Conservation (phyloP, 2,797 vertebrate genomes). For the Phalloptychus januarius region DNA sequence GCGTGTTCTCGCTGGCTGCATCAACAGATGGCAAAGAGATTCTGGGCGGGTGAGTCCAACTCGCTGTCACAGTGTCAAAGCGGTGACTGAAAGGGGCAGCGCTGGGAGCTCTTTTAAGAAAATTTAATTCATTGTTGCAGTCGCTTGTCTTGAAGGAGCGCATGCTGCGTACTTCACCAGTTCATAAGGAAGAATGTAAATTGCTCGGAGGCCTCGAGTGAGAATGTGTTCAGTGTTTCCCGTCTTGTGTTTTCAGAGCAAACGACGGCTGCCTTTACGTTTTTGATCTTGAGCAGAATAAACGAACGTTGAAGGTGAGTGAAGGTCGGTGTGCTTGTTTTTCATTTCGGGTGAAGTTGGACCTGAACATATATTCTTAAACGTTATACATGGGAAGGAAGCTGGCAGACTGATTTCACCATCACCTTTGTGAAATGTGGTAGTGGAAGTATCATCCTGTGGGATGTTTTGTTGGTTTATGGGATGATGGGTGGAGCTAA, state of each 20-base stretch:
- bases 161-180: background rate
- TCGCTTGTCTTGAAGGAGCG: background rate
- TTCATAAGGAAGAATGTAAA: background rate
- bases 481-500: background rate
- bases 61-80: slow-evolving; percentile 36
- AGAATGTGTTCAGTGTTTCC: slow-evolving; percentile 8
- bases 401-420: too few relatives aligned
- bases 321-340: background rate
- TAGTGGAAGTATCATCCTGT: background rate
- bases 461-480: background rate
- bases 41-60: slow-evolving; percentile 87
- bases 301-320: slow-evolving; percentile 88
- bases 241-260: slow-evolving; percentile 74
- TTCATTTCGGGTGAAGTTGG: slow-evolving; percentile 23
- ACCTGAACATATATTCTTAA: background rate
- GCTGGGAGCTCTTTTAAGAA: slow-evolving; percentile 3
- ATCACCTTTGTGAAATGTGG: background rate
- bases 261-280: slow-evolving; percentile 95
- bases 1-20: slow-evolving; percentile 92
- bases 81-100: slow-evolving; percentile 18
- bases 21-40: slow-evolving; percentile 92
- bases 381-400: background rate
- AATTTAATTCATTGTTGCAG: slow-evolving; percentile 10
- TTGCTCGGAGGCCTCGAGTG: background rate
- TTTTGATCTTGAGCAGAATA: slow-evolving; percentile 90